Evolutionary conservation across 2,113 vertebrate species (phyloP), one percentile per base, ranked within the genome.

Genomic region (Phyllostomus hastatus): DNA sequence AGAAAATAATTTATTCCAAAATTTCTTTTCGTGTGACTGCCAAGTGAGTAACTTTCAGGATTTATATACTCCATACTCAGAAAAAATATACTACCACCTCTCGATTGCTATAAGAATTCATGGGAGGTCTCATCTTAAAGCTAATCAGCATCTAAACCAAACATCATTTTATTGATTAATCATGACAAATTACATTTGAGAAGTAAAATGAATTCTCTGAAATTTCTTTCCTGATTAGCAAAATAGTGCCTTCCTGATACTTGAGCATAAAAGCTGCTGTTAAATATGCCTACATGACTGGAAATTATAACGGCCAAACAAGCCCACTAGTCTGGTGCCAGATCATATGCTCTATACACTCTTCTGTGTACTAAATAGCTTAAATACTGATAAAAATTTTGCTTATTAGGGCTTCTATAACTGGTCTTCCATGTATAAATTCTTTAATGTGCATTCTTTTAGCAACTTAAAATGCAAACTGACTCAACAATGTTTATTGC

Each of bases 221-320:
- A 93, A 95, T 97, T 94, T 92, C 86, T 89, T 92, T 81, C 66
- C 91, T 94, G 86, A 97, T 96, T 95, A 97, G 83, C 64, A 89
- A 96, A 90, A 95, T 41, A 87, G 73, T 41, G 22, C 33, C 84
- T 97, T 97, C 79, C 35, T 83, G 82, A 94, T 79, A 95, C 43
- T 46, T 83, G 75, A 83, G 57, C 91, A n/a, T 83, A 83, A 96
- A 86, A 64, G 70, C 24, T 72, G 76, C 89, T 96, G 89, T 94
- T 90, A 96, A 88, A 91, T 66, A 10, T 22, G 46, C 28, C 48
- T 75, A 12, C 33, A 8, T 28, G 50, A 52, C 43, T 70, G 17
- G 59, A 96, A 92, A 91, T 59, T 52, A 1, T 43, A 61, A 80
- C 14, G 61, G 35, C 79, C 41, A 85, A 57, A 59, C 35, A n/a